These are phyloP conservation scores for Copsychus sechellarum DNA, from an alignment of 2,113 vertebrate genomes.

Conservation along the genomic window DNA sequence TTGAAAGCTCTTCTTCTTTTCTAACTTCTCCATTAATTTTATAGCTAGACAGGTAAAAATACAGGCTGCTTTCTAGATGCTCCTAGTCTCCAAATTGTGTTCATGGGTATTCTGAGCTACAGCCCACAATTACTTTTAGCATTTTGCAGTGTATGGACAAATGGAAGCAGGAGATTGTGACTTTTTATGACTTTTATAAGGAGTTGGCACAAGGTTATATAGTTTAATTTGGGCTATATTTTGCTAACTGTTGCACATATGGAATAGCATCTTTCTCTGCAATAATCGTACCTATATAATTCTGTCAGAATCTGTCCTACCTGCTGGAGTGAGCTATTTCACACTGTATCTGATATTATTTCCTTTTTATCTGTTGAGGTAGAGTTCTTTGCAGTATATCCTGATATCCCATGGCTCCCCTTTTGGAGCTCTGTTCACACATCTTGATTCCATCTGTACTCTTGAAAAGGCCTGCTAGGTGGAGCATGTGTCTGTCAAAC, in stretches of 20 bases:
- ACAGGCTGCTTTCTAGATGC: neutral
- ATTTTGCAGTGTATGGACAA: neutral
- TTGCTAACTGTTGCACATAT: neutral
- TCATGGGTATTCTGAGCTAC: neutral
- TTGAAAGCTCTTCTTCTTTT: neutral
- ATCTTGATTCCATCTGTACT: constrained; percentile 70
- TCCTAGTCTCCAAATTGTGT: neutral
- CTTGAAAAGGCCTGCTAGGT: constrained; percentile 30
- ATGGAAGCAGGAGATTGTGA: neutral
- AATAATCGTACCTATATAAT: constrained; percentile 2
- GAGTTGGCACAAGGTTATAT: neutral
- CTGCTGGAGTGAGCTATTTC: constrained; percentile 20
- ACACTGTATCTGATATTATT: constrained; percentile 11
- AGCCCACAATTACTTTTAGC: neutral
- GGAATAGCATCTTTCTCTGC: neutral
- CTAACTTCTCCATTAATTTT: neutral
- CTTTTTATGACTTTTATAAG: neutral
- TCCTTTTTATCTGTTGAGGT: constrained; percentile 37
- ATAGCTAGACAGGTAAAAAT: neutral
- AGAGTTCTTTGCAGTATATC: constrained; percentile 6
- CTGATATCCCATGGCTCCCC: constrained; percentile 16
- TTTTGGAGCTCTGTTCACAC: constrained; percentile 50
- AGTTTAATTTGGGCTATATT: neutral
- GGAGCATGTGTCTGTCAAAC: constrained; percentile 61
- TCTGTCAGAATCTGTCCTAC: constrained; percentile 13